These are phyloP conservation scores for Rousettus leschenaultii DNA, from an alignment of 2,113 vertebrate genomes.

Conservation along the genomic window DNA sequence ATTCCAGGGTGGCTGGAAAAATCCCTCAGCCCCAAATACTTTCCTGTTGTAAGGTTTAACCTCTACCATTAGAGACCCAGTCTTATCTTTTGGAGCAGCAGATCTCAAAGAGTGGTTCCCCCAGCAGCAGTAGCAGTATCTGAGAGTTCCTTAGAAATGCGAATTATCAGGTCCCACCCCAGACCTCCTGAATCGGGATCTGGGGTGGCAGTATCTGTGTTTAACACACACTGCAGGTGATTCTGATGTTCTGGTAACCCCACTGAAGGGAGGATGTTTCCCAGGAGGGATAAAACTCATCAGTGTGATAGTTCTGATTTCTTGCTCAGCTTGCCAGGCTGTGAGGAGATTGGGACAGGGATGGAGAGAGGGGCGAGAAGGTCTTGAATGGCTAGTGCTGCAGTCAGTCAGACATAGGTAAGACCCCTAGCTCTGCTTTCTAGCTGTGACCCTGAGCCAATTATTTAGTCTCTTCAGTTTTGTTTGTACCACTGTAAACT, in stretches of 20 bases:
- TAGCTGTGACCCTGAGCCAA: not conserved
- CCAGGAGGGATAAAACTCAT: not conserved
- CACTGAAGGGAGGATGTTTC: not conserved
- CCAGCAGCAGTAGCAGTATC: not conserved
- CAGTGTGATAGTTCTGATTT: not conserved
- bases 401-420: not conserved
- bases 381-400: not conserved
- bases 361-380: not conserved
- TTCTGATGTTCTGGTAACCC: not conserved
- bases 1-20: constrained; percentile 5
- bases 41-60: not conserved
- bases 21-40: not conserved
- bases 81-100: not conserved
- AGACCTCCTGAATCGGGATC: not conserved
- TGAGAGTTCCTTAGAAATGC: not conserved
- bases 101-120: not conserved
- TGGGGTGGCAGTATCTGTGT: not conserved
- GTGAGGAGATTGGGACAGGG: not conserved
- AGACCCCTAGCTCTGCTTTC: not conserved
- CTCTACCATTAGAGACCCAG: not conserved
- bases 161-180: not conserved
- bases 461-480: not conserved
- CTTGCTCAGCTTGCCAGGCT: not conserved
- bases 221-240: not conserved
- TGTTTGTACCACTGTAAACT: not conserved